Percentiles rank a stretch among this genome's conserved stretches.
These are phyloP conservation scores for Perognathus longimembris DNA, from an alignment of 2,113 vertebrate genomes.

Conservation along the genomic window DNA sequence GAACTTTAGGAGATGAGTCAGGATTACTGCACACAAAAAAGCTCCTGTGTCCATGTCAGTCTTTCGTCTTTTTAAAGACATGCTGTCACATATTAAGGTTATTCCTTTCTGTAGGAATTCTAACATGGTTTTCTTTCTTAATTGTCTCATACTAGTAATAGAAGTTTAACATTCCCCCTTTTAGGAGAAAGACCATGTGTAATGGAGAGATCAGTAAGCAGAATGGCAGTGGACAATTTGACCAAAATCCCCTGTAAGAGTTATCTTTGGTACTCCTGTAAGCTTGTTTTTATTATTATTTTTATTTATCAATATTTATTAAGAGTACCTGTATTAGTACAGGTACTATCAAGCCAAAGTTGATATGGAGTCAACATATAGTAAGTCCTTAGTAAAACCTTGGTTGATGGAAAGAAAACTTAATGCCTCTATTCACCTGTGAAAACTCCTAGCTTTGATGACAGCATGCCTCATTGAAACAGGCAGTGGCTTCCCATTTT, in stretches of 20 bases:
- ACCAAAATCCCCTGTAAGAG: not conserved
- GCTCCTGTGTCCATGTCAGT: not conserved
- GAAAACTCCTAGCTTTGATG: not conserved
- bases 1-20: not conserved
- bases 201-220: not conserved
- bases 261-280: not conserved
- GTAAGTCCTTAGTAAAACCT: conserved; percentile 3
- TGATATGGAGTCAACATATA: not conserved
- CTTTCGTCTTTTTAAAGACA: not conserved
- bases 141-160: not conserved
- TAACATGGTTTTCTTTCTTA: not conserved
- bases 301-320: not conserved
- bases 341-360: not conserved
- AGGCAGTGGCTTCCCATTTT: not conserved
- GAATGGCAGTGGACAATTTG: not conserved
- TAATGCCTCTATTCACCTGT: not conserved
- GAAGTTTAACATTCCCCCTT: not conserved
- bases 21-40: not conserved
- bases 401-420: conserved; percentile 1
- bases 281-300: not conserved
- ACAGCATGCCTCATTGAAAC: not conserved
- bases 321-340: not conserved
- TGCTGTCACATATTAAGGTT: not conserved
- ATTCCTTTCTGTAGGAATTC: not conserved
- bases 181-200: not conserved